Conservation (phyloP, 2,113 vertebrate species). For the Lipophrys pholis region DNA sequence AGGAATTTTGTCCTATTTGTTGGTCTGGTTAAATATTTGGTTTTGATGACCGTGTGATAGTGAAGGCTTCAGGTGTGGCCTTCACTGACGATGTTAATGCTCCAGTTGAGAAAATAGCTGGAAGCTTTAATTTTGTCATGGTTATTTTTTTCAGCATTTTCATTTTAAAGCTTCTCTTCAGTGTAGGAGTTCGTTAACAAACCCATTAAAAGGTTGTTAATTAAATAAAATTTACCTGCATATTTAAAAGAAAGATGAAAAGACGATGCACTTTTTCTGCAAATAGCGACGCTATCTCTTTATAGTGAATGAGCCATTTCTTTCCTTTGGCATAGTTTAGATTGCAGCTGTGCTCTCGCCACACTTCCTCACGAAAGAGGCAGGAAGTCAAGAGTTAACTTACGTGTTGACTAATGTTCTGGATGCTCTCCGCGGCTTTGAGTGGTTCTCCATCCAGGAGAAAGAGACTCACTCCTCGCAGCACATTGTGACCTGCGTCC, state of each 20-base stretch:
- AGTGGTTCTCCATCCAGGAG: constrained; percentile 64
- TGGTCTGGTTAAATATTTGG: neutral
- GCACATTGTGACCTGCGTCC: constrained; percentile 64
- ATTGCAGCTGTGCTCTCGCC: constrained; percentile 8
- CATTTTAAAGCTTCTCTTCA: too few species aligned
- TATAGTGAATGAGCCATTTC: neutral
- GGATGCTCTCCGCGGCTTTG: constrained; percentile 49
- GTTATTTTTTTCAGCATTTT: too few species aligned
- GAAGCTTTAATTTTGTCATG: too few species aligned
- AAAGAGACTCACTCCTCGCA: constrained; percentile 64
- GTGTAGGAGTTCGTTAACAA: too few species aligned
- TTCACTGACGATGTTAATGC: too few species aligned
- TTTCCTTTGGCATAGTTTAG: constrained; percentile 16
- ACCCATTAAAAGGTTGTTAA: too few species aligned
- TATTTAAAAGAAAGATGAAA: too few species aligned
- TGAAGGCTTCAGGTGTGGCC: too few species aligned
- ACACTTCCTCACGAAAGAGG: constrained; percentile 23
- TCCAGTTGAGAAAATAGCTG: too few species aligned
- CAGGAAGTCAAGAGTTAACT: constrained; percentile 66
- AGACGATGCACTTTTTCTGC: neutral
- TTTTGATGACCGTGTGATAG: neutral
- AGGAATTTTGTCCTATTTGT: constrained; percentile 1
- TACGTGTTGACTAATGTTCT: constrained; percentile 57
- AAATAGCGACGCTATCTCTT: neutral
- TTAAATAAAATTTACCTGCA: too few species aligned